Base-by-base conservation (phyloP, 2,797 vertebrate genomes). In the Propithecus deckenii region DNA sequence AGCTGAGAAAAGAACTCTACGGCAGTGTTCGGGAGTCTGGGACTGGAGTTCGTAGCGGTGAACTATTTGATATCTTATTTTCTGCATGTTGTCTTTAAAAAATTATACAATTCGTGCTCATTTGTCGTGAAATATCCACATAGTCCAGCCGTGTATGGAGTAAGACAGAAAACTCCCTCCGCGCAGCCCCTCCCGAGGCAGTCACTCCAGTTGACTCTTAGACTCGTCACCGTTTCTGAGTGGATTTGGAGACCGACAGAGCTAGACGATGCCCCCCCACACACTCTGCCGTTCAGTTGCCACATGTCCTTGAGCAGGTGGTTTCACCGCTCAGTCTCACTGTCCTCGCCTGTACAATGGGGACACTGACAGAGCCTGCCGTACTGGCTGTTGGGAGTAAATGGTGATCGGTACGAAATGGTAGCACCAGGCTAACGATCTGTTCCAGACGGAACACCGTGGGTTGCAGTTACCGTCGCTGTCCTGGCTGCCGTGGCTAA, bases 231-330 rank as follows among this genome's bases (percentile, higher is more conserved):
- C 8, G n/a, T 25, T 65, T 46, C 75, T 59, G 38, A 30, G 4
- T 7, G 22, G 23, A 28, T 59, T 23, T 57, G 30, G 9, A 2
- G 7, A 23, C 63, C 18, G 32, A 1, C 35, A 38, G 25, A 74
- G 23, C 25, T 38, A 5, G 22, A 6, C 17, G 35, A 0, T 22
- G 10, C 8, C 11, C 10, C 0, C 2, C 11, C n/a, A 18, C 22
- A 4, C 0, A 0, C 11, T 10, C n/a, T 6, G 2, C 28, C 41
- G 7, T 15, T 55, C 46, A 0, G 6, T 43, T 10, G 9, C 17
- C n/a, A 0, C 46, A 48, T 12, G 18, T 15, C 35, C 41, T 20
- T 28, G 25, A 28, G 22, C 41, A 4, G 9, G 1, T 22, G 4
- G 18, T 18, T 22, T 71, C 18, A 20, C 1, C 7, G 9, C 17